Evolutionary conservation across 1,140 invertebrate genomes (phyloP).

Genomic region (Drosophila ficusphila): DNA sequence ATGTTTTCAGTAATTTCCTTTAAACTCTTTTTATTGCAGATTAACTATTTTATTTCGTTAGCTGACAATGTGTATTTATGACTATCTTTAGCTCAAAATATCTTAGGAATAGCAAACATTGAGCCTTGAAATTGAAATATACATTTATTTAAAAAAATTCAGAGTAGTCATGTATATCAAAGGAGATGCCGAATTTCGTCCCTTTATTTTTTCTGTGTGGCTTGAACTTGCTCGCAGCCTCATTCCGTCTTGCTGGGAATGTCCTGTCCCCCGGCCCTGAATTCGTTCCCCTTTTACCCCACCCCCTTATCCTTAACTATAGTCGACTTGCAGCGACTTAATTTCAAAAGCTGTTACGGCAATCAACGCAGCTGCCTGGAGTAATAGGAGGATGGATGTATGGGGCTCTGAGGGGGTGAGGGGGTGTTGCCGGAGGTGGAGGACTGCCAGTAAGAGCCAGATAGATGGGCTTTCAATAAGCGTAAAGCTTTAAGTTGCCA

Average conservation of each 20-base stretch:
- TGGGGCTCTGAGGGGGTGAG: neutral
- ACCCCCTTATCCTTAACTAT: neutral
- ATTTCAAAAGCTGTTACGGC: conserved; percentile 79
- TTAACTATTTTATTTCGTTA: too few species aligned
- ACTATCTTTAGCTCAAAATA: too few species aligned
- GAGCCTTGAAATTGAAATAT: too few species aligned
- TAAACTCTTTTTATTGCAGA: too few species aligned
- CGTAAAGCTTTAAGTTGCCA: conserved; percentile 46
- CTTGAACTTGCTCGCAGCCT: conserved; percentile 7
- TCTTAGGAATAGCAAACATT: too few species aligned
- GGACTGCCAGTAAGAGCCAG: conserved; percentile 24
- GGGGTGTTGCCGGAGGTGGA: neutral
- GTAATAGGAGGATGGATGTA: neutral
- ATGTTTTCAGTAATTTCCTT: too few species aligned
- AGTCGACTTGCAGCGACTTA: conserved; percentile 66
- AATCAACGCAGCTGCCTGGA: conserved; percentile 71
- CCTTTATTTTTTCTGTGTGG: conserved; percentile 6
- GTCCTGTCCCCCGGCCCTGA: conserved; percentile 26
- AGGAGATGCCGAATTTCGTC: neutral
- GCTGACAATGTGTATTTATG: too few species aligned
- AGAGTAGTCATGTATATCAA: too few species aligned
- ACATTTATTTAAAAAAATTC: too few species aligned
- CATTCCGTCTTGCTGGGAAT: conserved; percentile 31
- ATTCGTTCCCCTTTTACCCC: neutral
- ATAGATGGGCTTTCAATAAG: conserved; percentile 52